Evolutionary conservation across 2,113 vertebrate genomes (phyloP).

Genomic region (Eidolon helvum): DNA sequence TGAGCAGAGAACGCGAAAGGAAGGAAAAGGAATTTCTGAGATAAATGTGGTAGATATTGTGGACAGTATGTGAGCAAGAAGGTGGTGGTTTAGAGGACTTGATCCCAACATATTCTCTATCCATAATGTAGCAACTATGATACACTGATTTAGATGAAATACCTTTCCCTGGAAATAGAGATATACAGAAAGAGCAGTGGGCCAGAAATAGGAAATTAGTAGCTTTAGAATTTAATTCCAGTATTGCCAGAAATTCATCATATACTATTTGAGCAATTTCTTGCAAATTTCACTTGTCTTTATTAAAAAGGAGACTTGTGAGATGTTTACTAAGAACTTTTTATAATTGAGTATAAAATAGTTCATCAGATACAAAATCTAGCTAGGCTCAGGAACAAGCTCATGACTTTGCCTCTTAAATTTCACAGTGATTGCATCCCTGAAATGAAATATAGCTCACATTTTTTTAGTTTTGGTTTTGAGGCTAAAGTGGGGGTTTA

Average conservation of each 20-base stretch:
- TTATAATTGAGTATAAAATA: background rate
- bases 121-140: background rate
- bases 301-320: background rate
- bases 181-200: background rate
- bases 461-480: background rate
- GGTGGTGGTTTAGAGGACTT: background rate
- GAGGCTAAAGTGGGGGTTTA: background rate
- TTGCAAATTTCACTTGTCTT: background rate
- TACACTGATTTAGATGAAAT: background rate
- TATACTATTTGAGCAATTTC: background rate
- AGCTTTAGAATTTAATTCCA: background rate
- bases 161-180: background rate
- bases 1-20: background rate
- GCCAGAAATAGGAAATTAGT: background rate
- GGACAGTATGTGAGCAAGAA: background rate
- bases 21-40: background rate
- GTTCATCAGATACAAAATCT: background rate
- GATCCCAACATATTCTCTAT: background rate
- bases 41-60: background rate
- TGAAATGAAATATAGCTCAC: background rate
- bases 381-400: background rate
- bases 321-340: background rate
- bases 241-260: background rate
- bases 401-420: background rate
- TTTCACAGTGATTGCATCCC: conserved; percentile 3